phyloP scores from a whole-genome alignment of 2,113 vertebrate genomes.

The Donacobius atricapilla region DNA sequence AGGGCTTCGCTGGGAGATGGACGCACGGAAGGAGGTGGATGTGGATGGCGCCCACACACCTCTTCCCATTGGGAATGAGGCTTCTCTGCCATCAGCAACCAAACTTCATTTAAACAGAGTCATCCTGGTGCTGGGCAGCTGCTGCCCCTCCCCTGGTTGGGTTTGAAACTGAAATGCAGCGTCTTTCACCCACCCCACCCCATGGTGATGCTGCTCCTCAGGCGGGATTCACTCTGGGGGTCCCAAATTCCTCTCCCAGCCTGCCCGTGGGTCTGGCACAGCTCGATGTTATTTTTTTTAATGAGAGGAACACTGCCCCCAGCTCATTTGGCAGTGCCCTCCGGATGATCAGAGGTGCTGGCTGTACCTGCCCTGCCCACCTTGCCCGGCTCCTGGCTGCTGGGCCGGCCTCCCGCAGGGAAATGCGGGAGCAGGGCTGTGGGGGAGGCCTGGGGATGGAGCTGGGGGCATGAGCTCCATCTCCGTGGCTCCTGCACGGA shows the following conservation, averaged over 20 bases:
- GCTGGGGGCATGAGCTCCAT: background rate
- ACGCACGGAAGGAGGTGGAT: background rate
- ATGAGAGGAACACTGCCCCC: background rate
- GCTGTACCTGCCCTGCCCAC: background rate
- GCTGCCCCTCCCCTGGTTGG: background rate
- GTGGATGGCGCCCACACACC: rapidly evolving
- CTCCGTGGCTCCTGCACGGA: rapidly evolving
- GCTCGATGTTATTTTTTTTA: rapidly evolving
- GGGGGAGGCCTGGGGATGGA: background rate
- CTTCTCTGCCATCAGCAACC: rapidly evolving
- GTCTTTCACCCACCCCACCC: background rate
- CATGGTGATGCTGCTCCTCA: rapidly evolving
- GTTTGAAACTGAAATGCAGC: rapidly evolving
- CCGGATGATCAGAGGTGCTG: background rate
- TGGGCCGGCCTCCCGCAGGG: rapidly evolving
- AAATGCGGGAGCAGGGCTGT: background rate
- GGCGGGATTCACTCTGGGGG: rapidly evolving
- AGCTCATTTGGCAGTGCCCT: rapidly evolving
- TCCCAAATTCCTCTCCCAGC: background rate
- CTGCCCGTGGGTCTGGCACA: rapidly evolving
- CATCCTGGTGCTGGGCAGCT: background rate
- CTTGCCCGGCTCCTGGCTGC: rapidly evolving
- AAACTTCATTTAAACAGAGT: background rate
- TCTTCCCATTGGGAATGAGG: background rate
- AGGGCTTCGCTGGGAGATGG: rapidly evolving